Conservation (phyloP, 2,888 invertebrate genomes). For the Catocala sponsa region DNA sequence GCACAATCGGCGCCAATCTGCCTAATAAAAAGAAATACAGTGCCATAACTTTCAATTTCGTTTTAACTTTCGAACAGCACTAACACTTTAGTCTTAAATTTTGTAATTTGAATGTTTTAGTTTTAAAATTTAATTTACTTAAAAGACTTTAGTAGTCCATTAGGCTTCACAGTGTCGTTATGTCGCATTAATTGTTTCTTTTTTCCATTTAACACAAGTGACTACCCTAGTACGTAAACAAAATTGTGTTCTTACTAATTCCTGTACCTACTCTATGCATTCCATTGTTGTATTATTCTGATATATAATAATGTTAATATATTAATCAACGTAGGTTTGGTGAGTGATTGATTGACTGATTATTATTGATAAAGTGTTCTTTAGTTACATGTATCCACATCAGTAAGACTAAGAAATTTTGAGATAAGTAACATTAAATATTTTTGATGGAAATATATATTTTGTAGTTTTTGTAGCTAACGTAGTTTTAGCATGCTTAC, state of each 20-base stretch:
- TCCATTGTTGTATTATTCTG: conserved; percentile 35
- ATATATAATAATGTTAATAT: conserved; percentile 34
- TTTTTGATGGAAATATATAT: conserved; percentile 34
- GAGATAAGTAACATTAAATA: conserved; percentile 33
- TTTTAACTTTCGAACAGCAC: conserved; percentile 29
- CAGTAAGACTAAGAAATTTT: conserved; percentile 30
- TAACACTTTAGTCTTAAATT: conserved; percentile 12
- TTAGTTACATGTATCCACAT: conserved; percentile 45
- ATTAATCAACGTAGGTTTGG: conserved; percentile 27
- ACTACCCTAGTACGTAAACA: conserved; percentile 1
- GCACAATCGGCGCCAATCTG: conserved; percentile 12
- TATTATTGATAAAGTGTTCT: conserved; percentile 53
- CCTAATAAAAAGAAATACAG: conserved; percentile 35
- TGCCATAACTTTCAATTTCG: conserved; percentile 51
- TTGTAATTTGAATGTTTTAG: conserved; percentile 14
- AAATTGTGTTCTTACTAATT: conserved; percentile 12
- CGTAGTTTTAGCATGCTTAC: not conserved
- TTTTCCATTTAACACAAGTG: conserved; percentile 6
- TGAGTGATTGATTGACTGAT: conserved; percentile 62
- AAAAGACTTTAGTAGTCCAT: conserved; percentile 1
- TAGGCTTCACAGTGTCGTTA: not conserved
- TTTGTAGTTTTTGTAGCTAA: conserved; percentile 1
- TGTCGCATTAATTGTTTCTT: not conserved
- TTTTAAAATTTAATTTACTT: conserved; percentile 7
- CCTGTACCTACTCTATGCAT: conserved; percentile 17